These are phyloP conservation scores for Prosapia bicincta DNA, from an alignment of 2,888 invertebrate genomes.

Conservation along the genomic window DNA sequence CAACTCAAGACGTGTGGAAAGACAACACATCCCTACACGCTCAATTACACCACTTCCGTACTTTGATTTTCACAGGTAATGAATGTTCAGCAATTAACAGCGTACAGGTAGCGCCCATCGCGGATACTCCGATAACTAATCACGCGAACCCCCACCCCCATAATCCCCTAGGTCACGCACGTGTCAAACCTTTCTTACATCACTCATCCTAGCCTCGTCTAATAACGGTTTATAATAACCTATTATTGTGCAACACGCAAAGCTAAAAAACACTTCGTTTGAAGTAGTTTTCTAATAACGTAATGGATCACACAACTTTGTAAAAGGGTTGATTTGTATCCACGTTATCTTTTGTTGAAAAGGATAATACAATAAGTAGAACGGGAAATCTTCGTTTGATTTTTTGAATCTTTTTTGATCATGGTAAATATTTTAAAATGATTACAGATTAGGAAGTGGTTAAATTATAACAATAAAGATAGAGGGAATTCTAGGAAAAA, in stretches of 20 bases:
- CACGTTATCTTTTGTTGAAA: no score
- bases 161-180: not conserved
- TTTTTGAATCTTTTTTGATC: no score
- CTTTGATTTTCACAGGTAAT: not conserved
- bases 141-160: not conserved
- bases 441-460: no score
- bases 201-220: not conserved
- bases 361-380: no score
- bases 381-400: no score
- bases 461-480: no score
- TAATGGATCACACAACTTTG: no score
- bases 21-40: not conserved
- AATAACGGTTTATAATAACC: not conserved
- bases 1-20: not conserved
- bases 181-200: not conserved
- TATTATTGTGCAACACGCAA: not conserved
- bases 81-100: not conserved
- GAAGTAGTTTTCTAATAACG: no score
- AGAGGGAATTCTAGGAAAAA: no score
- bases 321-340: no score
- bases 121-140: not conserved
- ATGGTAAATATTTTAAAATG: no score
- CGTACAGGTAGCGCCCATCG: not conserved
- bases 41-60: not conserved
- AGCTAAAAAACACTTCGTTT: no score